Base-by-base conservation (phyloP, 2,888 invertebrate species). In the Watsonalla cultraria region DNA sequence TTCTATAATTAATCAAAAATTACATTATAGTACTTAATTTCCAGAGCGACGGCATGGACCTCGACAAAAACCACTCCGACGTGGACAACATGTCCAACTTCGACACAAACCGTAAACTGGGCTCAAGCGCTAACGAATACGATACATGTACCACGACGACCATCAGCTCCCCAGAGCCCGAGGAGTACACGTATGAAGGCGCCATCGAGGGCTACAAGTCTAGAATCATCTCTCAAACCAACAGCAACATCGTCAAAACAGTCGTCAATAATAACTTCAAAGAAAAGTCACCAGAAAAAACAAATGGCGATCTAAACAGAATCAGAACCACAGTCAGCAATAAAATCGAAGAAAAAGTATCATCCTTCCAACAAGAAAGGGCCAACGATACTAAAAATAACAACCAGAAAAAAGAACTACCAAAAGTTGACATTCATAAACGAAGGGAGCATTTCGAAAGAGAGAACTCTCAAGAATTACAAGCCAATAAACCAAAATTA, bases 201-300 rank as follows among this genome's bases (percentile, higher is more conserved):
- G 96, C 96, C 68, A 96, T 96, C 67, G 95, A 96, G 76, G 95
- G 95, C 66, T 97, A 97, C 83, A 95, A 96, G 68, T 95, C 95
- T 52, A 92, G 96, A 65, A 95, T 95, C 49, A 93, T 94, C 68
- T 93, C 93, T 45, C 91, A 92, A 68, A 92, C 92, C 37, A 88
- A 86, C 72, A 86, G 89, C 63, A 85, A 75, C 58, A 85, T 88
- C 46, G 79, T 88, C 55, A 87, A 89, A 76, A 87, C 88, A 59
- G 84, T 82, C 47, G 86, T 86, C 49, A 85, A 78, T 60, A 76
- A 87, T 64, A 82, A 91, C 69, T 75, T 81, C 64, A 86, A 91
- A 84, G 87, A 91, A 58, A 84, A 89, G 66, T 84, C 88, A 52
- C 83, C 84, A n/a, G 84, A 90, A 47, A 87, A 85, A 70, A 60